Percentiles rank a stretch among this genome's conserved stretches.
Evolutionary conservation across 2,113 vertebrate species (phyloP).

Genomic region (Saguinus imperator): DNA sequence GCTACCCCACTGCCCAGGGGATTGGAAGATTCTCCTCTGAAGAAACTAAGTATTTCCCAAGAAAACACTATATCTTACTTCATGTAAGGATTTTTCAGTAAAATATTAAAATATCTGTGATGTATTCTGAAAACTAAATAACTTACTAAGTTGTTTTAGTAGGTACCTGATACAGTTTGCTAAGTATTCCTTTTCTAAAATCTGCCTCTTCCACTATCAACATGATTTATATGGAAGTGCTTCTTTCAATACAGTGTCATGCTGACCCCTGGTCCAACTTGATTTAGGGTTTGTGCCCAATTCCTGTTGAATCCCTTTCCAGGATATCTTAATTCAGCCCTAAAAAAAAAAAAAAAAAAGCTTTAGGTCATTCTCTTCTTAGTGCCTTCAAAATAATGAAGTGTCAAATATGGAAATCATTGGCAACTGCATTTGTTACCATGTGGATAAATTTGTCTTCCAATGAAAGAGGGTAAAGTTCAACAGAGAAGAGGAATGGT

Average conservation of each 20-base stretch:
- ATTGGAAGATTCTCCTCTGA: neutral
- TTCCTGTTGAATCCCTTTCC: neutral
- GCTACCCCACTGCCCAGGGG: neutral
- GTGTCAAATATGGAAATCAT: constrained; percentile 28
- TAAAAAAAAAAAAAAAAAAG: neutral
- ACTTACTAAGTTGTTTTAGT: neutral
- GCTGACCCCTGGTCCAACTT: neutral
- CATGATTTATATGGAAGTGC: neutral
- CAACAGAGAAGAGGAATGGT: neutral
- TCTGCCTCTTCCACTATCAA: neutral
- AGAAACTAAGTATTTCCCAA: neutral
- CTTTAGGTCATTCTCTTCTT: constrained; percentile 21
- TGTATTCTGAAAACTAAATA: neutral
- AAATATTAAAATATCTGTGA: neutral
- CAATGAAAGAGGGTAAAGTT: neutral
- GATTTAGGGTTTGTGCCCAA: neutral
- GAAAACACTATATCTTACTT: neutral
- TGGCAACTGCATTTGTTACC: neutral
- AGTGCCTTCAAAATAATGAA: constrained; percentile 23
- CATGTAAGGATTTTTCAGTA: neutral
- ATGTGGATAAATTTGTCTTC: neutral
- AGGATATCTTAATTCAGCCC: neutral
- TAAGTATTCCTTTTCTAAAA: neutral
- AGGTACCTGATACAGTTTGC: neutral
- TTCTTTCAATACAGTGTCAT: neutral